Evolutionary conservation across 2,888 invertebrate genomes (phyloP).

Genomic region (Drosophila mimica): DNA sequence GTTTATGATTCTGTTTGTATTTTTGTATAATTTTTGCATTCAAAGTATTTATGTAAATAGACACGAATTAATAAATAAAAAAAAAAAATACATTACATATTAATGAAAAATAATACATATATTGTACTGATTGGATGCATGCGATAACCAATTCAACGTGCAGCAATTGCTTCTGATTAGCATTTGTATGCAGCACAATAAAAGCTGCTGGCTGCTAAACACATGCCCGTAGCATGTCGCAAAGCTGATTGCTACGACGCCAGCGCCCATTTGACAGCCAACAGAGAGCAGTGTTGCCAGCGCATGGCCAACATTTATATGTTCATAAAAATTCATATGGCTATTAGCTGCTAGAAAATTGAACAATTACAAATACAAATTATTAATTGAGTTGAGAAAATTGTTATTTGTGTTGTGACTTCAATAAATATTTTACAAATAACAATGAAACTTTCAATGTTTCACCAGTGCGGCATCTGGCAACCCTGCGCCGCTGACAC

Average conservation of each 20-base stretch:
- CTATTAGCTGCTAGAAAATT: not conserved
- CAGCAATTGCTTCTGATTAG: constrained; percentile 34
- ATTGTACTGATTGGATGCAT: constrained; percentile 12
- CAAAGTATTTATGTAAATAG: not conserved
- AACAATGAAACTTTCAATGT: not conserved
- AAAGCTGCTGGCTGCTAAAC: constrained; percentile 43
- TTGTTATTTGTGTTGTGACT: not conserved
- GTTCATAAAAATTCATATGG: not conserved
- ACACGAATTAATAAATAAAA: not conserved
- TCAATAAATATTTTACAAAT: not conserved
- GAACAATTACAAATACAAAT: rapidly evolving
- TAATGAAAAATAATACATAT: too few relatives aligned
- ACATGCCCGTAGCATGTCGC: constrained; percentile 9
- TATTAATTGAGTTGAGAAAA: constrained; percentile 9
- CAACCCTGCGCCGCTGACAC: constrained; percentile 50
- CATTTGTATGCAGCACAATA: constrained; percentile 2
- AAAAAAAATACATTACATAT: not conserved
- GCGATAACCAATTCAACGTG: not conserved
- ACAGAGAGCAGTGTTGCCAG: constrained; percentile 55
- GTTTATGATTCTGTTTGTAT: too few relatives aligned
- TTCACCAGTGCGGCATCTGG: constrained; percentile 10
- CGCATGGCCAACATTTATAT: constrained; percentile 3
- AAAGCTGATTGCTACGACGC: constrained; percentile 52
- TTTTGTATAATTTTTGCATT: not conserved
- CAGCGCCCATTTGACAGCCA: constrained; percentile 37